Evolutionary conservation across 2,888 invertebrate genomes (phyloP).

Genomic region (Homarus gammarus): DNA sequence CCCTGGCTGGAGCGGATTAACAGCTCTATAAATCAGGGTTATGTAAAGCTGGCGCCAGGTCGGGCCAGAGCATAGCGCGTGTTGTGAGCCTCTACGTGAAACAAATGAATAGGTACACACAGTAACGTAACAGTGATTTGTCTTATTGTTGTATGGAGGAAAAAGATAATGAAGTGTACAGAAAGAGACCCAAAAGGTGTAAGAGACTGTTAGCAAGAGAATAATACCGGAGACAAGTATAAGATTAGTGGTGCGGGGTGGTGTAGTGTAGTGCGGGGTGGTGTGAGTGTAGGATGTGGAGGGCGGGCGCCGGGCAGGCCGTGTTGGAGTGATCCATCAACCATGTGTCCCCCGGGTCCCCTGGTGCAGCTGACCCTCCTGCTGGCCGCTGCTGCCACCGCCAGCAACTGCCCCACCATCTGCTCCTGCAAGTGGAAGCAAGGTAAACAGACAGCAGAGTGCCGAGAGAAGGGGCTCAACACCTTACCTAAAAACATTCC

Average conservation of each 20-base stretch:
- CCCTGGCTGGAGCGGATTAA: not conserved
- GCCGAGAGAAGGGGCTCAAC: constrained; percentile 89
- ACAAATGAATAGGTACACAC: not conserved
- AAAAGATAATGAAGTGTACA: not conserved
- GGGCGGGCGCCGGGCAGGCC: not conserved
- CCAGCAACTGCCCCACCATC: constrained; percentile 79
- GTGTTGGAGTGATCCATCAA: constrained; percentile 23
- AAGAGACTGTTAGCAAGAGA: not conserved
- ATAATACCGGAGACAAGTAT: not conserved
- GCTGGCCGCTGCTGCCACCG: constrained; percentile 25
- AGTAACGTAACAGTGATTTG: not conserved
- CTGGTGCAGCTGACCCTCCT: constrained; percentile 26
- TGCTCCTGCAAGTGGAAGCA: constrained; percentile 94
- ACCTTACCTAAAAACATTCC: constrained; percentile 92
- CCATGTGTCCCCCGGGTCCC: constrained; percentile 44
- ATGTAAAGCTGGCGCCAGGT: not conserved
- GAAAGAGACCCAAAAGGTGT: not conserved
- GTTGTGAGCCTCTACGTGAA: not conserved
- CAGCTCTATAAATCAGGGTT: not conserved
- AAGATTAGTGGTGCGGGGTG: no score
- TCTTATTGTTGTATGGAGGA: not conserved
- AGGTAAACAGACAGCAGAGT: constrained; percentile 93
- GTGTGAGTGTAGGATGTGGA: constrained; percentile 7
- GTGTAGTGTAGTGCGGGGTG: no score
- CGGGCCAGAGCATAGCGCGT: not conserved